Base-by-base conservation (phyloP, 2,888 invertebrate genomes). In the Eupithecia abbreviata region DNA sequence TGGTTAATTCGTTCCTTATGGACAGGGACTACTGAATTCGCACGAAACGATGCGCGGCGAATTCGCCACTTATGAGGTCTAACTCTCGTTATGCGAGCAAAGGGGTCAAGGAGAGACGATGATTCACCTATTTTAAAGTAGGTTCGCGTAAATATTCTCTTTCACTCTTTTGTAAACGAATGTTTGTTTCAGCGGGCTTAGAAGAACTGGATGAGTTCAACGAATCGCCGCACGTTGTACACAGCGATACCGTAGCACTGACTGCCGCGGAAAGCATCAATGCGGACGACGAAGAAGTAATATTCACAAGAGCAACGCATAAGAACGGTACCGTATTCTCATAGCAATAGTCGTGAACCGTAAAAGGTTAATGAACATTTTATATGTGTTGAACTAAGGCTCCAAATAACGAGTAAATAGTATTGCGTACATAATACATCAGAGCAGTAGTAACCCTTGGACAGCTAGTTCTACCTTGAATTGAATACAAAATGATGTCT, bases 201-300 rank as follows among this genome's bases (percentile, higher is more conserved):
- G 98, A 98, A 85, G 98, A 98, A 90, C 91, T 98, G 75, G 98
- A 98, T 86, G 98, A 98, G 90, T 98, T 98, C 91, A 98, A 98
- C 90, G 98, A 98, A 90, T 98, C 98, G 3, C 98, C 98, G 0
- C 98, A 98, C 89, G 97, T 98, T n/a, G 94, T 98, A 0, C 95
- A 95, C 87, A 91, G 94, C 84, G 95, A 95, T 82, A 93, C 91
- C 0, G 91, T 92, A 4, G 93, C 94, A 2, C 88, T 94, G 4
- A 92, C 94, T 1, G 82, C 91, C 0, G 91, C 91, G 0, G 93
- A 93, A 58, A 86, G 88, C 80, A 84, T 91, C 74, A 92, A 93
- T 83, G 92, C 90, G 0, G 95, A 95, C 74, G 95, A 95, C n/a
- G 95, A 95, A 77, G 95, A 95, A 0, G 88, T 95, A 4, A 92